Percentiles rank a stretch among this genome's conserved stretches.
Conservation (phyloP, 2,113 vertebrate genomes). For the Rhizomys pruinosus region DNA sequence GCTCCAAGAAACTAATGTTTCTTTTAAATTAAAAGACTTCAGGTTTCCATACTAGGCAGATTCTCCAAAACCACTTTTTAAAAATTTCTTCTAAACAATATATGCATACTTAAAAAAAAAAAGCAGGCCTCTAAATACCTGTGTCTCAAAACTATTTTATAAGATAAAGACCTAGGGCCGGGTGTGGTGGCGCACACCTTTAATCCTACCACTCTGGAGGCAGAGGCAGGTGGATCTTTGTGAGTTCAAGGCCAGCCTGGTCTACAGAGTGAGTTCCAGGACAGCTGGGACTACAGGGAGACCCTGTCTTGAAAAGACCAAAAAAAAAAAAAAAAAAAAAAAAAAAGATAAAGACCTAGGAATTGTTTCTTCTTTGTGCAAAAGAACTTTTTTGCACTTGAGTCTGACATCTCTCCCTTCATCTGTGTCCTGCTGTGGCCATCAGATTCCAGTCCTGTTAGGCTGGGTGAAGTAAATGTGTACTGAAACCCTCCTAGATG, state of each 20-base stretch:
- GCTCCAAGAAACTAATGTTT: background rate
- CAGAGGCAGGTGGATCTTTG: too few species aligned
- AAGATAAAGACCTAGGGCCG: too few species aligned
- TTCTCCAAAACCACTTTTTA: conserved; percentile 1
- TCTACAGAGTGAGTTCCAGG: too few species aligned
- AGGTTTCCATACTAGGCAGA: background rate
- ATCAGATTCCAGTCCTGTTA: background rate
- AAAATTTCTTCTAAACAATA: conserved; percentile 19
- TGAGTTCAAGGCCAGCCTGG: too few species aligned
- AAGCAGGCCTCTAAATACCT: background rate
- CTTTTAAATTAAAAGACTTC: background rate
- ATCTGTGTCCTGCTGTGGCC: background rate
- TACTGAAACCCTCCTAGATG: background rate
- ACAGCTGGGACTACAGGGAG: too few species aligned
- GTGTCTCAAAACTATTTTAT: conserved; percentile 13
- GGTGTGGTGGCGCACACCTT: too few species aligned
- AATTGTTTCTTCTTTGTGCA: background rate
- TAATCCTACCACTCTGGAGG: too few species aligned
- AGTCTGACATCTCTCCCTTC: background rate
- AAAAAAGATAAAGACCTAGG: too few species aligned
- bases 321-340: too few species aligned
- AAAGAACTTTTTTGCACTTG: conserved; percentile 18
- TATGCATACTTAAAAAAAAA: background rate
- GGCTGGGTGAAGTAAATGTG: background rate
- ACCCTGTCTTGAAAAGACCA: too few species aligned